Base-by-base conservation (phyloP, 2,888 invertebrate species). In the Netelia inedita region DNA sequence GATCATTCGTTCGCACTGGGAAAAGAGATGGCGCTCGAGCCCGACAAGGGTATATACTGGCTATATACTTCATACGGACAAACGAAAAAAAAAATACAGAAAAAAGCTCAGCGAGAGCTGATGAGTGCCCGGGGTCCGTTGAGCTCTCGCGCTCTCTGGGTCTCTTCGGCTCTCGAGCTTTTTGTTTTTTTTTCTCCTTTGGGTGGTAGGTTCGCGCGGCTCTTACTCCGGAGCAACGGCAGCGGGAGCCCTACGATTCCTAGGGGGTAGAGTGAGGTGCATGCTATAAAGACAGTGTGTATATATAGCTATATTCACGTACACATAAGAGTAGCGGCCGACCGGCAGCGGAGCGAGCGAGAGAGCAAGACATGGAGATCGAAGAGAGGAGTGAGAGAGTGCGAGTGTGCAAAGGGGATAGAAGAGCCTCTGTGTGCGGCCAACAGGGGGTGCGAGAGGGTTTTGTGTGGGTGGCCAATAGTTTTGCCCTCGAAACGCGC, bases 391-490 rank as follows among this genome's bases (percentile, higher is more conserved):
- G 82, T 43, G 85, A 72, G 80, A 74, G 83, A 59, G 76, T 43
- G 83, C 71, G 68, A 73, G 80, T 85, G 73, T 69, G 69, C 71
- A 68, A 84, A 82, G 59, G 74, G 78, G 11, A 41, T 69, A 41
- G 53, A 50, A 53, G 76, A 19, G 73, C 46, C 35, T 73, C 76
- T 46, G 76, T 71, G 68, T 55, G 63, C 68, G 61, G 55, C 46
- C 55, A 73, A 79, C 63, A 82, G 73, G 68, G 79, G 71, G 79
- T 83, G 78, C 85, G 68, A 84, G 80, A 85, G 85, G 73, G 61
- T 79, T 69, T 41, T 79, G 92, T 92, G 92, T 93, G 92, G 93
- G 93, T 93, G 93, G 93, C 90, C 93, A 92, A 93, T 93, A 93
- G 93, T 92, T 93, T 92, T 91, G 90, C 92, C 89, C 89, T 86